These are phyloP conservation scores for Pantherophis alleghaniensis DNA, from an alignment of 2,797 vertebrate species.

Conservation along the genomic window DNA sequence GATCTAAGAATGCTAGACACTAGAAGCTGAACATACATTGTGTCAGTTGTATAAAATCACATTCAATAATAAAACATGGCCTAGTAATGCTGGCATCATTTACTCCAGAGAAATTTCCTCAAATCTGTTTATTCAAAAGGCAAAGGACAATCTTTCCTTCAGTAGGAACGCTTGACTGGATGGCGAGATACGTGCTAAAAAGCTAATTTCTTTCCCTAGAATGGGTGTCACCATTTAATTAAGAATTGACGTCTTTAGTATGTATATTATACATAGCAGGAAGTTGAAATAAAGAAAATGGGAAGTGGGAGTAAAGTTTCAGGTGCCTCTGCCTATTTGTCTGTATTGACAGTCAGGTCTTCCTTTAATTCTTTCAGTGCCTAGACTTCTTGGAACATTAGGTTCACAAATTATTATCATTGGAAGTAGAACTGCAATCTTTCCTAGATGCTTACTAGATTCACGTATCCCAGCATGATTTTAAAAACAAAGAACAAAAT, in stretches of 20 bases:
- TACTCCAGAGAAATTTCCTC: neutral
- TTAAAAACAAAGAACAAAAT: neutral
- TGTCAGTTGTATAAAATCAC: neutral
- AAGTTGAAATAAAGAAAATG: neutral
- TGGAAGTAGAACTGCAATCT: neutral
- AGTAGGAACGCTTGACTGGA: neutral
- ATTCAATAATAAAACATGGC: neutral
- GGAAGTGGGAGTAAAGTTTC: neutral
- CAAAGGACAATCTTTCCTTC: neutral
- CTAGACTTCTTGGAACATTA: neutral
- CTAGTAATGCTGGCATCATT: neutral
- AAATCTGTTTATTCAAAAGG: neutral
- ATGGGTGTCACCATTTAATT: neutral
- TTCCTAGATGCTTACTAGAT: neutral
- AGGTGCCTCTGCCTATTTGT: neutral
- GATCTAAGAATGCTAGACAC: neutral
- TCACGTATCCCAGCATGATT: neutral
- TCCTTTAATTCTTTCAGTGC: neutral
- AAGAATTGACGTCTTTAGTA: neutral
- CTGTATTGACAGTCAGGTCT: neutral
- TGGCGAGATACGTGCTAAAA: neutral
- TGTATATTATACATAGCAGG: neutral
- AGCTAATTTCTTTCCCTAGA: neutral
- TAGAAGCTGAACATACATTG: neutral
- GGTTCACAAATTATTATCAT: neutral